These are phyloP conservation scores for Onychomys leucogaster DNA, from an alignment of 2,797 vertebrate species.

Conservation along the genomic window DNA sequence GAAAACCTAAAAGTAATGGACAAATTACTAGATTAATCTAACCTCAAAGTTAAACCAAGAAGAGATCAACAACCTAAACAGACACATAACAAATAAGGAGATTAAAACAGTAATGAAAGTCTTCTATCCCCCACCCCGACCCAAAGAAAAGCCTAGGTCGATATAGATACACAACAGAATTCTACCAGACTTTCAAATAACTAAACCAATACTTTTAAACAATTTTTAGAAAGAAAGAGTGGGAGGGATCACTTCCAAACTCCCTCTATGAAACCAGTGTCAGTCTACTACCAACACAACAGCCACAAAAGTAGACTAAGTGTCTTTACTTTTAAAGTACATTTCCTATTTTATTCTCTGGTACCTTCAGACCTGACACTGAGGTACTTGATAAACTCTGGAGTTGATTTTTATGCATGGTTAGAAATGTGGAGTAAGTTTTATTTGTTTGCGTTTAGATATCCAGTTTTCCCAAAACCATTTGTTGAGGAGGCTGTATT, in stretches of 20 bases:
- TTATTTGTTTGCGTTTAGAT: not conserved
- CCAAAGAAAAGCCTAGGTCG: not conserved
- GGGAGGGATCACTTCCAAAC: not conserved
- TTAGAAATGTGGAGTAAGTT: not conserved
- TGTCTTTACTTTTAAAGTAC: not conserved
- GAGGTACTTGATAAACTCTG: not conserved
- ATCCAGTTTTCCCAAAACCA: not conserved
- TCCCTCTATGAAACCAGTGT: not conserved
- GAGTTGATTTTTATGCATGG: not conserved
- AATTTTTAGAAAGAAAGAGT: not conserved
- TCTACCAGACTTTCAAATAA: not conserved
- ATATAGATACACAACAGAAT: not conserved
- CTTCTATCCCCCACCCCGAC: not conserved
- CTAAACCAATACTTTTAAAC: not conserved
- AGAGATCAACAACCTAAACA: not conserved
- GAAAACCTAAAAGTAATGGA: not conserved
- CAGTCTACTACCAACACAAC: not conserved
- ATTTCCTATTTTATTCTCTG: not conserved
- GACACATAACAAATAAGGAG: not conserved
- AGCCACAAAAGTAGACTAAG: not conserved
- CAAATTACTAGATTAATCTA: not conserved
- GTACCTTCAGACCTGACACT: not conserved
- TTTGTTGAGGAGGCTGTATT: not conserved
- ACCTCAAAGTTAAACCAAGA: not conserved
- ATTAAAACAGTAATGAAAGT: not conserved